Conservation (phyloP, 1,140 invertebrate genomes). For the Ridgeia piscesae region DNA sequence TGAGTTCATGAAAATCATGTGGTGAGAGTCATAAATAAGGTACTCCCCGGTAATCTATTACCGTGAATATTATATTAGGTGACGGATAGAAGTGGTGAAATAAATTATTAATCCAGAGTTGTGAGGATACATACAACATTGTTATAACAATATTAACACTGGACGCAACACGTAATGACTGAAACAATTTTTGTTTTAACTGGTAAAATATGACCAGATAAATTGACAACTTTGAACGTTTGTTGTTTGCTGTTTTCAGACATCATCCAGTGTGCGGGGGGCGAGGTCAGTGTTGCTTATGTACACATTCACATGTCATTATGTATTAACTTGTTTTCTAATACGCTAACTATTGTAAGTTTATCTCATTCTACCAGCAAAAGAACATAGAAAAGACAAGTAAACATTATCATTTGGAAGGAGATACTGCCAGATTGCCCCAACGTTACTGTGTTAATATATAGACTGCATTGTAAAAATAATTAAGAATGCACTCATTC, state of each 20-base stretch:
- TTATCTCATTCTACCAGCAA: no score
- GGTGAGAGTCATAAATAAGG: no score
- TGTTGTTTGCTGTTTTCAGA: constrained; percentile 42
- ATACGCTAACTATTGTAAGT: no score
- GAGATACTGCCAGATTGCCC: background rate
- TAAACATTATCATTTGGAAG: background rate
- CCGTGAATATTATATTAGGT: no score
- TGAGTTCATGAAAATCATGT: no score
- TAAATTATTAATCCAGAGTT: no score
- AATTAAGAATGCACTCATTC: background rate
- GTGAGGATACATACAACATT: background rate
- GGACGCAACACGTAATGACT: no score
- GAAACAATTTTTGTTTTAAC: no score
- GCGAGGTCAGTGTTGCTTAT: constrained; percentile 37
- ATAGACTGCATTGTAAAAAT: background rate
- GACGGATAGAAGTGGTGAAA: no score
- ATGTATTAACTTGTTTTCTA: no score
- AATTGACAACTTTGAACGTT: background rate
- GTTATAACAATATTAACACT: background rate
- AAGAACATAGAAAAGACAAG: background rate
- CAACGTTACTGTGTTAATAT: background rate
- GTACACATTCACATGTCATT: no score
- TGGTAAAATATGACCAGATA: background rate
- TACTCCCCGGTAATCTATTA: no score
- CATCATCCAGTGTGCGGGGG: constrained; percentile 49